A percentile compares a stretch with the other conserved stretches of the same genome.
Evolutionary conservation across 2,797 vertebrate species (phyloP).

Genomic region (Brachymystax lenok): DNA sequence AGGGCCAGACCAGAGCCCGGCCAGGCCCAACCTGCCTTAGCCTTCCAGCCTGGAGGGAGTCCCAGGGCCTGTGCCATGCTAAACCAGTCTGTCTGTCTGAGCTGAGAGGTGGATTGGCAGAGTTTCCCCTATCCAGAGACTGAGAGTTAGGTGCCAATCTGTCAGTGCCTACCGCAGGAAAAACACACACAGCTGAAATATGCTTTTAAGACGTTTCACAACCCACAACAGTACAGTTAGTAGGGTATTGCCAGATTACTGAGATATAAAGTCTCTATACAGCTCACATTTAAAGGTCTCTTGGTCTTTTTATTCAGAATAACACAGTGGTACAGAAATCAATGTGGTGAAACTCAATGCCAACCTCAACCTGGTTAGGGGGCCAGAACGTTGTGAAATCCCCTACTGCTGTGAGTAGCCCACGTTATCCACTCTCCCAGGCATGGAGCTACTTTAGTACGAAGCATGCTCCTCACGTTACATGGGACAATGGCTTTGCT

Average conservation of each 20-base stretch:
- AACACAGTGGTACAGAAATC: background rate
- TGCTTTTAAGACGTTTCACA: slow-evolving; percentile 19
- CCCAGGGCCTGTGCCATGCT: background rate
- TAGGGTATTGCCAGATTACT: background rate
- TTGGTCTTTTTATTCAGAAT: background rate
- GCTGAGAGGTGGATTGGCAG: background rate
- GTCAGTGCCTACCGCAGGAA: slow-evolving; percentile 18
- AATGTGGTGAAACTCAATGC: background rate
- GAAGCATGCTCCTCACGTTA: slow-evolving; percentile 60
- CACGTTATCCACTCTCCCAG: slow-evolving; percentile 37
- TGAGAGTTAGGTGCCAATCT: slow-evolving; percentile 35
- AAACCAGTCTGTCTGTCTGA: slow-evolving; percentile 9
- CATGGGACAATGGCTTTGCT: slow-evolving; percentile 62
- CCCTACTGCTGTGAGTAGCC: slow-evolving; percentile 30
- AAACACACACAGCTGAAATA: slow-evolving; percentile 32
- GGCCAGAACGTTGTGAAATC: background rate
- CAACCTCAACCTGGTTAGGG: background rate
- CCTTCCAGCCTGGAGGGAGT: slow-evolving; percentile 16
- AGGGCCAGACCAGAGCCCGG: background rate
- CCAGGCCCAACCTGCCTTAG: slow-evolving; percentile 31
- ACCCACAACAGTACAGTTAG: background rate
- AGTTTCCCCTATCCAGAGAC: slow-evolving; percentile 14
- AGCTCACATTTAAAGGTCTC: background rate
- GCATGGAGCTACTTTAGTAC: slow-evolving; percentile 44
- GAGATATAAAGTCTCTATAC: background rate